These are phyloP conservation scores for Tympanoctomys barrerae DNA, from an alignment of 2,797 vertebrate genomes.

Conservation along the genomic window DNA sequence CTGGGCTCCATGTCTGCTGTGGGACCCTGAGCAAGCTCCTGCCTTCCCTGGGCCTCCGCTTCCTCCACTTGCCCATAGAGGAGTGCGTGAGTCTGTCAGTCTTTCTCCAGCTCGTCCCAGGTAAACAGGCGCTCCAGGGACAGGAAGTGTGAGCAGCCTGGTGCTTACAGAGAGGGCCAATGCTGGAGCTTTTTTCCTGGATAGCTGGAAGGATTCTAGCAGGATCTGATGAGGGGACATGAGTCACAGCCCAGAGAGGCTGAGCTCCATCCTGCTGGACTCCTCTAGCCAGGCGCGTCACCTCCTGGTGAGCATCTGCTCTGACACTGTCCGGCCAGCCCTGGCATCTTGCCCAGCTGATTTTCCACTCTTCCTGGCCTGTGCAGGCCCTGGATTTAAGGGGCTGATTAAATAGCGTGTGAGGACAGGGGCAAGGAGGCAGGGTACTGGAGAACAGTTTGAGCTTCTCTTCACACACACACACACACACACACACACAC, in stretches of 20 bases:
- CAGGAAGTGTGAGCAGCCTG: background rate
- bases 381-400: no score
- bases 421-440: no score
- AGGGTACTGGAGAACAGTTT: background rate
- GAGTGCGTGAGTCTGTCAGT: background rate
- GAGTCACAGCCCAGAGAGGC: background rate
- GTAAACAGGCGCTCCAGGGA: background rate
- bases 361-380: background rate
- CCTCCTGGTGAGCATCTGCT: background rate
- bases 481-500: no score
- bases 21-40: background rate
- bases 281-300: background rate
- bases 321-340: no score
- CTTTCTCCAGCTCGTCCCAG: background rate
- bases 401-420: background rate
- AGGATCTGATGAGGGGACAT: background rate
- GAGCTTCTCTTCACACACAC: background rate
- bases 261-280: background rate
- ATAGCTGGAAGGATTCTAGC: background rate
- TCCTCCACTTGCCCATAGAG: background rate
- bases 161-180: background rate
- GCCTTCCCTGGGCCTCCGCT: background rate
- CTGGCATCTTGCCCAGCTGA: background rate
- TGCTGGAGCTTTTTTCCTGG: background rate
- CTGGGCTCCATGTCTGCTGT: background rate